A percentile compares a stretch with the other conserved stretches of the same genome.
These are phyloP conservation scores for Aethina tumida DNA, from an alignment of 1,140 invertebrate genomes.

Conservation along the genomic window DNA sequence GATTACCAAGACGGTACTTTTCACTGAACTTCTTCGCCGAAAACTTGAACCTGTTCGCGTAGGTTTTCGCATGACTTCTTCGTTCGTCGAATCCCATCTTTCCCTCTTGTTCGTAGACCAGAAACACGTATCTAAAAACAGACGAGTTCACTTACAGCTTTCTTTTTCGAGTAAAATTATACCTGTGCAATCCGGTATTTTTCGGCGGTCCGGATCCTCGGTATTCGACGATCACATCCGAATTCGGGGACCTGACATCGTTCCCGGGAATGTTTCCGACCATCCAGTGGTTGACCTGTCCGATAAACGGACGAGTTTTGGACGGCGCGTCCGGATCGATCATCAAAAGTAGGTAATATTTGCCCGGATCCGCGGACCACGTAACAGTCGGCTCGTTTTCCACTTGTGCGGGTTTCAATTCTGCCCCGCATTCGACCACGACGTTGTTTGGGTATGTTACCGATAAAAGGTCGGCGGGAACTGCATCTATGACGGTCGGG, in stretches of 20 bases:
- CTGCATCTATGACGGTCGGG: constrained; percentile 37
- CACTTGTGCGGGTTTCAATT: constrained; percentile 57
- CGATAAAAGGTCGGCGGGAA: constrained; percentile 27
- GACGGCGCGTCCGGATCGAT: constrained; percentile 84
- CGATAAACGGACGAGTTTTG: constrained; percentile 72
- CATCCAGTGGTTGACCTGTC: constrained; percentile 88
- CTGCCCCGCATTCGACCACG: constrained; percentile 52
- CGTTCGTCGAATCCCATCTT: constrained; percentile 60
- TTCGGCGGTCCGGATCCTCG: constrained; percentile 75
- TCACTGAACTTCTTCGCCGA: constrained; percentile 69
- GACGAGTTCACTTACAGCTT: no score
- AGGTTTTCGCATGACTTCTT: constrained; percentile 42
- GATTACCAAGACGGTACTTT: constrained; percentile 73
- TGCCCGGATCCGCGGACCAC: constrained; percentile 46
- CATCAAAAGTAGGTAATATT: constrained; percentile 65
- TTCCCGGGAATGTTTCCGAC: constrained; percentile 79
- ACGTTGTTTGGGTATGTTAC: constrained; percentile 31
- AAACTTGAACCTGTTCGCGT: constrained; percentile 55
- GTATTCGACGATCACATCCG: constrained; percentile 60
- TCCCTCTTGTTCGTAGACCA: constrained; percentile 72
- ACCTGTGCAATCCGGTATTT: constrained; percentile 72
- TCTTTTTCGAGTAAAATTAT: no score
- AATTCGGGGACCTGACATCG: constrained; percentile 48
- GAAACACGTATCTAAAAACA: constrained; percentile 85
- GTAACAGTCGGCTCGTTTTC: constrained; percentile 51